Conservation (phyloP, 2,797 vertebrate genomes). For the Takifugu rubripes region DNA sequence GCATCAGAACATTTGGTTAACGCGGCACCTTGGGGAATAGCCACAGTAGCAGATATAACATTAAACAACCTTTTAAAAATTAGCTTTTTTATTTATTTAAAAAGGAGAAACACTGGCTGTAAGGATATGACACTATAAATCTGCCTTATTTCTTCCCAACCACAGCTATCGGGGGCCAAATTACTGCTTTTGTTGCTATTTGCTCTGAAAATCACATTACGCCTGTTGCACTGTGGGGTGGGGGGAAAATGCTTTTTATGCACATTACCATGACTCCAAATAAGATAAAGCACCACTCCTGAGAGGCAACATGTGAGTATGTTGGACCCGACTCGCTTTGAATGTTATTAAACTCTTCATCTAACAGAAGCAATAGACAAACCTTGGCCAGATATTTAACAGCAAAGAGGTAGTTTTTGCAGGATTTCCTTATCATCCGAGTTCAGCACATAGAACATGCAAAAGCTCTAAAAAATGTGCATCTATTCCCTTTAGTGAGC, state of each 20-base stretch:
- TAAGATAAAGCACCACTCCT: constrained; percentile 67
- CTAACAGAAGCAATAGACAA: constrained; percentile 47
- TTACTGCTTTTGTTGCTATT: constrained; percentile 66
- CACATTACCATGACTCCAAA: constrained; percentile 68
- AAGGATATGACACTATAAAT: constrained; percentile 31
- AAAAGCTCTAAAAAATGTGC: constrained; percentile 11
- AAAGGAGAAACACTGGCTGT: constrained; percentile 10
- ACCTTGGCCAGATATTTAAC: constrained; percentile 34
- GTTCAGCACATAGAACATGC: constrained; percentile 40
- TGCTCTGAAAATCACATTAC: constrained; percentile 66
- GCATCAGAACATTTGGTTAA: constrained; percentile 13
- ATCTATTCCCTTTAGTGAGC: constrained; percentile 34
- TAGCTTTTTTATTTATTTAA: constrained; percentile 8
- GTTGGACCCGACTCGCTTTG: constrained; percentile 54
- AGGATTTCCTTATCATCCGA: constrained; percentile 13
- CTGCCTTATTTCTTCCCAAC: constrained; percentile 53
- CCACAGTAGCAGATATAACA: constrained; percentile 2
- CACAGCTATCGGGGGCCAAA: constrained; percentile 41
- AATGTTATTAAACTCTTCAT: constrained; percentile 61
- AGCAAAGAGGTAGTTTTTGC: constrained; percentile 40
- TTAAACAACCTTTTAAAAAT: constrained; percentile 60
- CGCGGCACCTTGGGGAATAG: constrained; percentile 7
- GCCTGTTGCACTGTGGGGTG: constrained; percentile 42
- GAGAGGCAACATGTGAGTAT: constrained; percentile 59
- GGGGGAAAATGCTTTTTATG: constrained; percentile 63